phyloP scores from a whole-genome alignment of 1,140 invertebrate genomes.

The Callitettix versicolor region DNA sequence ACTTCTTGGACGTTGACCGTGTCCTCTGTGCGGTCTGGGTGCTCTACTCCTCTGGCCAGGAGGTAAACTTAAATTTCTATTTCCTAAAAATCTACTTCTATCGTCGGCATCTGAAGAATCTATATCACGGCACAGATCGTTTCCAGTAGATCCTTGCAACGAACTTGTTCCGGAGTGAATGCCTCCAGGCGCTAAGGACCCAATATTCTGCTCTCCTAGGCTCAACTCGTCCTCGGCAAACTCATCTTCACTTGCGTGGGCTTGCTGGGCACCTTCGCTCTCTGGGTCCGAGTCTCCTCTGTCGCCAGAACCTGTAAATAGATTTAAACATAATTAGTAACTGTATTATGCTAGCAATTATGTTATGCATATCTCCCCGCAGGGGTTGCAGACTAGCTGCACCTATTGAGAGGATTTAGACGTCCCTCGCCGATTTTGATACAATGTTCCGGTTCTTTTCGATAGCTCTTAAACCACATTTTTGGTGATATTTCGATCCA shows the following conservation, averaged over 20 bases:
- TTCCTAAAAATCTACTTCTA: conserved; percentile 17
- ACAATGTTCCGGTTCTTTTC: too few species aligned
- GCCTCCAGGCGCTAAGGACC: not conserved
- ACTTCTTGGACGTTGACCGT: conserved; percentile 40
- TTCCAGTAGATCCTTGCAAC: conserved; percentile 22
- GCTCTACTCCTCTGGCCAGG: conserved; percentile 12
- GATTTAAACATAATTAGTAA: too few species aligned
- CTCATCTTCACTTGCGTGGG: conserved; percentile 50
- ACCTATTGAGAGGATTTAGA: too few species aligned
- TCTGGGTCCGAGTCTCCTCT: conserved; percentile 40
- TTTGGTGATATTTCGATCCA: too few species aligned
- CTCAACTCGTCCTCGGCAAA: conserved; percentile 56
- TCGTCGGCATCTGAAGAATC: conserved; percentile 29
- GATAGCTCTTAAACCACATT: too few species aligned
- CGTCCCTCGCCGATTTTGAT: too few species aligned
- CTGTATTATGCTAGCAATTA: too few species aligned
- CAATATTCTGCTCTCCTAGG: conserved; percentile 34
- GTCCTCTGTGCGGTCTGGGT: conserved; percentile 3
- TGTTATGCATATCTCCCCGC: too few species aligned
- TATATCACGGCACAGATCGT: conserved; percentile 23
- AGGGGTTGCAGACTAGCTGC: too few species aligned
- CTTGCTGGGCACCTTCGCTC: conserved; percentile 40
- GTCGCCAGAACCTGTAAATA: conserved; percentile 30
- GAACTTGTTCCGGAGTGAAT: conserved; percentile 19
- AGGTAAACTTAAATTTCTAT: conserved; percentile 23